Evolutionary conservation across 2,888 invertebrate genomes (phyloP), one percentile per base, ranked within the genome.

Genomic region (Trichopoda pennipes): DNA sequence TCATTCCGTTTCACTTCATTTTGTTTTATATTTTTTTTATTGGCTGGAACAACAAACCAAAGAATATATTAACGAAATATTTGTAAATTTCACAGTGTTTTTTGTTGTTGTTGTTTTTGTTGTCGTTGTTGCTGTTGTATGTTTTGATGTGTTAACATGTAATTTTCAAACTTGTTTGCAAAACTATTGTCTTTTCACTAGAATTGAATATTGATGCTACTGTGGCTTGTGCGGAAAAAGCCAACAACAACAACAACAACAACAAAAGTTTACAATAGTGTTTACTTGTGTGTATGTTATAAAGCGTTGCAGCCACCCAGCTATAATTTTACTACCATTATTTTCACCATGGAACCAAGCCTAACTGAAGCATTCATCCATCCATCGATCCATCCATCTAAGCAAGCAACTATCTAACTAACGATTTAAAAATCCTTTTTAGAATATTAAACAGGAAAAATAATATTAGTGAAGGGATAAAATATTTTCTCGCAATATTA

Each of bases 341-440:
- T 64, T 70, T 78, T 58, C 75, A 72, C 47, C 64, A 74, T 35
- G 55, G 60, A 79, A 69, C 61, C 47, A 61, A 69, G 53, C 60
- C 60, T 35, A 76, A 60, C 76, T 56, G 17, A 72, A 51, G 42
- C 66, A 68, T 38, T 19, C 60, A 75, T 70, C 75, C 64, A 77
- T 44, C 73, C 61, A 70, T 14, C 66, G 16, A 73, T 21, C 14
- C 55, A 73, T 19, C 47, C 42, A 28, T n/a, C 38, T 21, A 78
- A 16, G 58, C 38, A 70, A 19, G 63, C 49, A 60, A 17, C 66
- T 38, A 63, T 38, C 10, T 38, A 12, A 12, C 53, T 61, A 82
- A 75, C 82, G 75, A 76, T 79, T 82, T 60, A 49, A 68, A 72
- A 51, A 81, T 79, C 61, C 79, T 79, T 82, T 82, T 76, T 72